Evolutionary conservation across 2,797 vertebrate species (phyloP).

Genomic region (Notamacropus eugenii): DNA sequence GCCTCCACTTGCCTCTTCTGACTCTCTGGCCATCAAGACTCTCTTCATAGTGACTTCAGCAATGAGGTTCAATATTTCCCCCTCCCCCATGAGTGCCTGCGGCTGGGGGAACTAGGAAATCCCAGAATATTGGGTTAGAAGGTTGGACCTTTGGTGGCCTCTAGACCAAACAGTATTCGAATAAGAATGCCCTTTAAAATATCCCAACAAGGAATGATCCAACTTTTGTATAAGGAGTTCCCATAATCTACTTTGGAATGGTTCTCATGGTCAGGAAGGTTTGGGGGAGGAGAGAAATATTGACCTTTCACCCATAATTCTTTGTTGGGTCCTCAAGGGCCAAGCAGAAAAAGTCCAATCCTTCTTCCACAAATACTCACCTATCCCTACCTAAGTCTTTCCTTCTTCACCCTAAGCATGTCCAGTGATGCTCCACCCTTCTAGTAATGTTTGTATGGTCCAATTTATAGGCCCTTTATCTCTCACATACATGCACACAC

Average conservation of each 20-base stretch:
- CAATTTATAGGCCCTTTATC: neutral
- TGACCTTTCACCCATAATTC: too few species aligned
- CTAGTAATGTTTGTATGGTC: neutral
- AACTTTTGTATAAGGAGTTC: neutral
- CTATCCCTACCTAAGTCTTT: neutral
- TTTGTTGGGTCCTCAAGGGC: too few species aligned
- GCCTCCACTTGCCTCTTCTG: neutral
- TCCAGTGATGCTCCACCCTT: neutral
- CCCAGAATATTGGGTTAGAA: neutral
- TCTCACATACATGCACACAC: neutral
- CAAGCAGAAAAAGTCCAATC: neutral
- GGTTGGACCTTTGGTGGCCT: neutral
- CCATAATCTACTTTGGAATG: neutral
- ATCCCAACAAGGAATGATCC: neutral
- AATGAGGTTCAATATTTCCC: neutral
- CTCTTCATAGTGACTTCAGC: neutral
- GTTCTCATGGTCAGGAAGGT: neutral
- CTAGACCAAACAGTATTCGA: neutral
- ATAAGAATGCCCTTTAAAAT: neutral
- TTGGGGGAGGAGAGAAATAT: neutral
- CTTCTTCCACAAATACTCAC: neutral
- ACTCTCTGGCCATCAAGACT: neutral
- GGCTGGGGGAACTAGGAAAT: neutral
- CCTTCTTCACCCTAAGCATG: neutral
- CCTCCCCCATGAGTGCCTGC: neutral